Conservation (phyloP, 2,888 invertebrate species). For the Eupithecia dodoneata region DNA sequence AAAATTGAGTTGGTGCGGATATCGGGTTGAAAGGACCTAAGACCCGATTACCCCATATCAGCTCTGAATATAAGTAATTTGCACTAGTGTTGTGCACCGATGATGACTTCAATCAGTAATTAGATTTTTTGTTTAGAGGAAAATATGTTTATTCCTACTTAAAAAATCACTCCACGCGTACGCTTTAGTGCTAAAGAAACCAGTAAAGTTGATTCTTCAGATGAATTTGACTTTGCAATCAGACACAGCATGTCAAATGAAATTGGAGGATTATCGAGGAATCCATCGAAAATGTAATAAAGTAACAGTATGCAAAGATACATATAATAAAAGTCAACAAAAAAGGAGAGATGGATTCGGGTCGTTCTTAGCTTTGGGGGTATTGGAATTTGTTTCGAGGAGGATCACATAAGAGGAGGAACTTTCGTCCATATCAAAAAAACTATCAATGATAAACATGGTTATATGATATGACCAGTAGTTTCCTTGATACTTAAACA, state of each 20-base stretch:
- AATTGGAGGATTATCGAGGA: slow-evolving; percentile 20
- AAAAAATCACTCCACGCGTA: neutral
- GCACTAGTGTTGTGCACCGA: too few species aligned
- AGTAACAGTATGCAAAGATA: slow-evolving; percentile 32
- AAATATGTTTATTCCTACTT: neutral
- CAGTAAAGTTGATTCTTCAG: neutral
- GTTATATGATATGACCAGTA: too few species aligned
- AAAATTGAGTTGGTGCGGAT: too few species aligned
- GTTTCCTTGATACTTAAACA: too few species aligned
- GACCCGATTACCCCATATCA: too few species aligned
- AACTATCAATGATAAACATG: neutral
- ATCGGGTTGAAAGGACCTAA: too few species aligned
- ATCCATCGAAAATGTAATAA: slow-evolving; percentile 36
- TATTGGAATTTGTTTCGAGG: slow-evolving; percentile 13
- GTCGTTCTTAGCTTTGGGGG: slow-evolving; percentile 23
- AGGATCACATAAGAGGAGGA: neutral
- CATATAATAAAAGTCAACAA: slow-evolving; percentile 44
- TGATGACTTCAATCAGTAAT: too few species aligned
- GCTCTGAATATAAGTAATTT: too few species aligned
- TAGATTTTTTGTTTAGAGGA: neutral
- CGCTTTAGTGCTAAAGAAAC: neutral
- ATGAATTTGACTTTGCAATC: slow-evolving; percentile 12
- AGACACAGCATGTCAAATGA: slow-evolving; percentile 17
- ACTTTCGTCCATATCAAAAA: neutral
- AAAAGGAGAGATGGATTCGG: slow-evolving; percentile 44